Percentiles rank a stretch among this genome's conserved stretches.
Evolutionary conservation across 2,888 invertebrate species (phyloP).

Genomic region (Gymnosoma rotundatum): DNA sequence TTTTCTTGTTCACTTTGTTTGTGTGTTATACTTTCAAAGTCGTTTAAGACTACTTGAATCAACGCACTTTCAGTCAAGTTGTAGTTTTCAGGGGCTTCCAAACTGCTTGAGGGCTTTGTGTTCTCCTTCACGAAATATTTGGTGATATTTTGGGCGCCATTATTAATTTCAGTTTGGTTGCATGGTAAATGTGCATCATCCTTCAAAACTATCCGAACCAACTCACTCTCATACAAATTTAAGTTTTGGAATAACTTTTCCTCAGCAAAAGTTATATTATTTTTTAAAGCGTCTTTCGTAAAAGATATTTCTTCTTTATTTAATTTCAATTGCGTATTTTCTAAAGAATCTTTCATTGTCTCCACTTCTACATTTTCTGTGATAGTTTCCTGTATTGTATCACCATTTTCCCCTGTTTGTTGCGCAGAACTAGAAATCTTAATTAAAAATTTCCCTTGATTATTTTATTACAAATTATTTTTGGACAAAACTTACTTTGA

Average conservation of each 20-base stretch:
- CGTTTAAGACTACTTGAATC: background rate
- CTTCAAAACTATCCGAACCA: background rate
- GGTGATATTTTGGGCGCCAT: background rate
- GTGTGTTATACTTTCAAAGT: background rate
- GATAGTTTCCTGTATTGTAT: background rate
- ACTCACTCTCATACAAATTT: background rate
- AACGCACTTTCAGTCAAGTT: background rate
- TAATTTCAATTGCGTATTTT: no score
- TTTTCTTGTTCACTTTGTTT: background rate
- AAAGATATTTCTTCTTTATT: background rate
- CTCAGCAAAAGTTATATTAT: background rate
- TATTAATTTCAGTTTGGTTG: background rate
- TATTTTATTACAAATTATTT: background rate
- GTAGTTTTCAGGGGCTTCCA: background rate
- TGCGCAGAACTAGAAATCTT: background rate
- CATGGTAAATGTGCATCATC: background rate
- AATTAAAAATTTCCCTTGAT: background rate
- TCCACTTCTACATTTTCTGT: background rate
- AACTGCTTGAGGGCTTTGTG: background rate
- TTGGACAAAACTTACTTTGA: constrained; percentile 37
- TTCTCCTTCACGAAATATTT: background rate
- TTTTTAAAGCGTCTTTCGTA: background rate
- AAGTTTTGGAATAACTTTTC: background rate
- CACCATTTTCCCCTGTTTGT: background rate
- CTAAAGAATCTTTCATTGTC: background rate